Conservation (phyloP, 2,888 invertebrate genomes). For the Tenthredo livida region DNA sequence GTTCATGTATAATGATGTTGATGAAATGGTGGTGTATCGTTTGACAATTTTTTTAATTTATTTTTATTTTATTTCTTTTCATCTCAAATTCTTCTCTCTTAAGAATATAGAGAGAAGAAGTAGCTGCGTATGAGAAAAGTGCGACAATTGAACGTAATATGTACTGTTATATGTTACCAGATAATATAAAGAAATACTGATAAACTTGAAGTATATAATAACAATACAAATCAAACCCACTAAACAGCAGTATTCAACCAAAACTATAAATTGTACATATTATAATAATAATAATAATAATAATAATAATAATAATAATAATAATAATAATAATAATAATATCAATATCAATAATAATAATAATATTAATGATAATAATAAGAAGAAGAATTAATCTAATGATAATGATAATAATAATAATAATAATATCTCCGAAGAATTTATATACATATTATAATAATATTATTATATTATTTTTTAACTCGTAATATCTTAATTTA, state of each 20-base stretch:
- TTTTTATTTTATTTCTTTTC: not conserved
- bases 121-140: not conserved
- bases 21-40: not conserved
- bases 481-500: slow-evolving; percentile 62
- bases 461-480: slow-evolving; percentile 14
- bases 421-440: slow-evolving; percentile 31
- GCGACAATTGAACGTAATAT: slow-evolving; percentile 4
- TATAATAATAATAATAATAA: not conserved
- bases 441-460: slow-evolving; percentile 9
- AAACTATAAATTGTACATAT: slow-evolving; percentile 65
- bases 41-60: not conserved
- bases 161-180: slow-evolving; percentile 38
- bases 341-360: not conserved
- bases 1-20: not conserved
- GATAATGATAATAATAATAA: slow-evolving; percentile 11
- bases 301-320: not conserved
- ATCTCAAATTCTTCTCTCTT: not conserved
- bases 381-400: not conserved
- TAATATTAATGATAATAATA: not conserved
- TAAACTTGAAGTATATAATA: slow-evolving; percentile 27
- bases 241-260: slow-evolving; percentile 60
- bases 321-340: not conserved
- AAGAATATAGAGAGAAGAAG: not conserved
- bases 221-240: slow-evolving; percentile 53
- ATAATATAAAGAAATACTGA: slow-evolving; percentile 25